Evolutionary conservation across 2,888 invertebrate species (phyloP).

Genomic region (Hypena proboscidalis): DNA sequence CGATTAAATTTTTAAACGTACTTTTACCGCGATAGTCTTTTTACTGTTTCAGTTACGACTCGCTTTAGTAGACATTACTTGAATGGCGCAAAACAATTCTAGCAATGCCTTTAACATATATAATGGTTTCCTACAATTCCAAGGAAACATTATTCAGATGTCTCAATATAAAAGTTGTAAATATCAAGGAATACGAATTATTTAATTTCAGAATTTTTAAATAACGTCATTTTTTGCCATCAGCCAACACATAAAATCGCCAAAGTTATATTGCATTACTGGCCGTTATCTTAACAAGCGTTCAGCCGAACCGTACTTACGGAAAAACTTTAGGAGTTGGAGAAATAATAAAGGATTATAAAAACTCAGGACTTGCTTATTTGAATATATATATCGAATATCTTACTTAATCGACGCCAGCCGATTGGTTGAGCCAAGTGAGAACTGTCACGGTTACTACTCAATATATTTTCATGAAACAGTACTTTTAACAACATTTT

Average conservation of each 20-base stretch:
- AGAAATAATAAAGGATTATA: conserved; percentile 57
- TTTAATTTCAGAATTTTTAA: conserved; percentile 26
- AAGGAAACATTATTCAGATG: conserved; percentile 39
- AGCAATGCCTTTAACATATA: conserved; percentile 40
- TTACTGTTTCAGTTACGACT: conserved; percentile 20
- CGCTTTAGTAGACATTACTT: conserved; percentile 29
- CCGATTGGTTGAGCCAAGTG: conserved; percentile 61
- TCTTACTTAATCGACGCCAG: conserved; percentile 62
- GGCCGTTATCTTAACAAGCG: conserved; percentile 54
- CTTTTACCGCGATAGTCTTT: conserved; percentile 17
- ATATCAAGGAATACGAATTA: conserved; percentile 23
- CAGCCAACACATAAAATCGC: conserved; percentile 42
- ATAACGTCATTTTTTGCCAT: conserved; percentile 38
- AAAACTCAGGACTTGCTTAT: conserved; percentile 55
- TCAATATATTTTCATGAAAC: conserved; percentile 66
- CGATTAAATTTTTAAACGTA: no score
- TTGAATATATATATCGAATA: conserved; percentile 64
- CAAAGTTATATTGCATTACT: conserved; percentile 48
- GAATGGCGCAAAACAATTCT: conserved; percentile 18
- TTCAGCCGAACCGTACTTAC: conserved; percentile 43
- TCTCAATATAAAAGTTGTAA: conserved; percentile 35
- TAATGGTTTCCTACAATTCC: conserved; percentile 36
- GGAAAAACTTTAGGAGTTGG: conserved; percentile 48
- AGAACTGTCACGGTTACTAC: conserved; percentile 67
- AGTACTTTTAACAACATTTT: conserved; percentile 56